Conservation (phyloP, 2,888 invertebrate species). For the Oasisia sp. region DNA sequence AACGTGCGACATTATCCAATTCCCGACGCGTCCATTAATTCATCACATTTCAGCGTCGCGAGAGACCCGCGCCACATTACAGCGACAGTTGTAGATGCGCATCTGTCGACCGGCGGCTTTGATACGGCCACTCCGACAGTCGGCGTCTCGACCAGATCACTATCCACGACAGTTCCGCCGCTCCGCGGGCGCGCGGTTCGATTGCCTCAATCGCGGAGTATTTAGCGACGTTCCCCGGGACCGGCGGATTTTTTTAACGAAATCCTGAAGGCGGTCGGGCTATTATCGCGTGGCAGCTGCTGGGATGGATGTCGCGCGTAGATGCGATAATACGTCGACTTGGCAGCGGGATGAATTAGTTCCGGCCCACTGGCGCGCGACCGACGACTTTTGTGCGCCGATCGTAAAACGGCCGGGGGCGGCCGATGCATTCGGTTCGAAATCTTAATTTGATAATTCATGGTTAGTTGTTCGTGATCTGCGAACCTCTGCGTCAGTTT, state of each 20-base stretch:
- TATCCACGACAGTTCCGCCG: background rate
- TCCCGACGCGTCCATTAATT: slow-evolving; percentile 17
- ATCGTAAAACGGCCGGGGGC: background rate
- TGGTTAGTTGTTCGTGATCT: background rate
- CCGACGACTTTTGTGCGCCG: background rate
- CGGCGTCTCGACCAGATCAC: background rate
- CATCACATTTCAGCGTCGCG: slow-evolving; percentile 9
- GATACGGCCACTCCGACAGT: background rate
- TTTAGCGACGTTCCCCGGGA: background rate
- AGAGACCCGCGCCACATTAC: background rate
- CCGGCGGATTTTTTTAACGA: background rate
- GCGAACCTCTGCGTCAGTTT: background rate
- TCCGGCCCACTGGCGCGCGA: background rate
- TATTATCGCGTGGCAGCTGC: slow-evolving; percentile 17
- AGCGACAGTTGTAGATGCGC: slow-evolving; percentile 5
- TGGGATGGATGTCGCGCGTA: background rate
- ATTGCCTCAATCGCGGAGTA: slow-evolving; percentile 1
- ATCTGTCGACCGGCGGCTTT: background rate
- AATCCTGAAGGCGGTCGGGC: background rate
- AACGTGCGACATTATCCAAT: background rate
- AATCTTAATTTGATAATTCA: slow-evolving; percentile 6
- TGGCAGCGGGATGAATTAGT: background rate
- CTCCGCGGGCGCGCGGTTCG: background rate
- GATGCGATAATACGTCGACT: background rate
- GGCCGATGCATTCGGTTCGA: background rate